Evolutionary conservation across 2,888 invertebrate genomes (phyloP).

Genomic region (Dilophus febrilis): DNA sequence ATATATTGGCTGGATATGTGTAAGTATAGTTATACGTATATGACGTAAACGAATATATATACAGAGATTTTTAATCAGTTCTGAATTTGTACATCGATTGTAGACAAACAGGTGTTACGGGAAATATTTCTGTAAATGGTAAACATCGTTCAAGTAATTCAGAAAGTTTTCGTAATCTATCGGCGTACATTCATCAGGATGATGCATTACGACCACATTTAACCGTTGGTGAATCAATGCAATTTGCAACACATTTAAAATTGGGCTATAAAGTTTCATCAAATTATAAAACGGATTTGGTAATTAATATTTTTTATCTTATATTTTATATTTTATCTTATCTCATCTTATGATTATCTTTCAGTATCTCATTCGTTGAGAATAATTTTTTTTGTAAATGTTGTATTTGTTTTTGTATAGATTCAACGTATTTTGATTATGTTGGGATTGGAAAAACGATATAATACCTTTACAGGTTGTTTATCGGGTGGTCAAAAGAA

Average conservation of each 20-base stretch:
- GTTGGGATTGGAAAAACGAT: constrained; percentile 50
- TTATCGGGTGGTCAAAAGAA: constrained; percentile 76
- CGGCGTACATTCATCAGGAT: constrained; percentile 75
- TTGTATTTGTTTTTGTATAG: constrained; percentile 29
- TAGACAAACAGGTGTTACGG: constrained; percentile 40
- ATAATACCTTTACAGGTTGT: constrained; percentile 48
- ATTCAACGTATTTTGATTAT: constrained; percentile 56
- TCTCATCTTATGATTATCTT: background rate
- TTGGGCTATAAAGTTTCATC: constrained; percentile 49
- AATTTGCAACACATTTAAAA: constrained; percentile 65
- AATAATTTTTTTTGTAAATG: constrained; percentile 3
- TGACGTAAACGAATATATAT: background rate
- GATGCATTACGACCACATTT: constrained; percentile 58
- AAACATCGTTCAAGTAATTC: constrained; percentile 37
- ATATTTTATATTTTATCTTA: background rate
- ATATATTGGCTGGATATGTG: constrained; percentile 80
- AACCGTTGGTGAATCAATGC: constrained; percentile 68
- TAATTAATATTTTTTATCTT: constrained; percentile 21
- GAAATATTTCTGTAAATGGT: constrained; percentile 56
- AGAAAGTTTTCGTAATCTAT: constrained; percentile 51
- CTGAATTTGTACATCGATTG: background rate
- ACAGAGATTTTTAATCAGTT: background rate
- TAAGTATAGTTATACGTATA: constrained; percentile 38
- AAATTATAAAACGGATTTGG: constrained; percentile 54
- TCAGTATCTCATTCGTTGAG: background rate